Evolutionary conservation across 1,140 invertebrate genomes (phyloP), one percentile per base, ranked within the genome.

Genomic region (Ladona fulva): DNA sequence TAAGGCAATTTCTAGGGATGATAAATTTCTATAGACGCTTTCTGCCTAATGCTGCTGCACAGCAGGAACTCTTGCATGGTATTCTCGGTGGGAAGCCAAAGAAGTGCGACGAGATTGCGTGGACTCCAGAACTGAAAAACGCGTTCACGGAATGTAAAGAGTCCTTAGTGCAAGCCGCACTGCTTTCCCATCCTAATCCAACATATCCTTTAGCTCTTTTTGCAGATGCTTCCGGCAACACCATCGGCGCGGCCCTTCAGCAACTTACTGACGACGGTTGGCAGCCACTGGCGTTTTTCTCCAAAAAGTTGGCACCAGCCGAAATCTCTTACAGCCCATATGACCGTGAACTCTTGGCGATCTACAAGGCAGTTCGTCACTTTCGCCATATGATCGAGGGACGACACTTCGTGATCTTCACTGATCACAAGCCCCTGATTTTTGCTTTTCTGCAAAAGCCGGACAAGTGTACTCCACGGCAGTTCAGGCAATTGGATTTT

Each of bases 71-170:
- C 11, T 42, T 81, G 0, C 79, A 77, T 25, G 25, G 25, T 14
- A 74, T 79, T 22, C 22, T 80, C 0, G n/a, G 24, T 3, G 66
- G 75, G 1, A 24, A 24, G 3, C 0, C 16, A n/a, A 75, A 25
- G 19, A 3, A 1, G 19, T 7, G 24, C 14, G 74, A 25, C 1
- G 12, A 14, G 6, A 19, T 79, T n/a, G 78, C 59, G 24, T 82
- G 80, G 78, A 78, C 29, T 0, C 24, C 76, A 0, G 85, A 0
- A 8, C 29, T 37, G 3, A 37, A 8, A 37, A 37, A 37, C 1
- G 29, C 29, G 29, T 87, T 87, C 79, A 77, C 82, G 14, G 52
- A 81, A n/a, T 85, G 83, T 78, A 88, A 87, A 80, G 19, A 80
- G 22, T 80, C 74, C 16, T 76, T 87, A 19, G 8, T 37, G 8